Percentiles rank a stretch among this genome's conserved stretches.
Evolutionary conservation across 2,113 vertebrate species (phyloP).

Genomic region (Periophthalmodon schlosseri): DNA sequence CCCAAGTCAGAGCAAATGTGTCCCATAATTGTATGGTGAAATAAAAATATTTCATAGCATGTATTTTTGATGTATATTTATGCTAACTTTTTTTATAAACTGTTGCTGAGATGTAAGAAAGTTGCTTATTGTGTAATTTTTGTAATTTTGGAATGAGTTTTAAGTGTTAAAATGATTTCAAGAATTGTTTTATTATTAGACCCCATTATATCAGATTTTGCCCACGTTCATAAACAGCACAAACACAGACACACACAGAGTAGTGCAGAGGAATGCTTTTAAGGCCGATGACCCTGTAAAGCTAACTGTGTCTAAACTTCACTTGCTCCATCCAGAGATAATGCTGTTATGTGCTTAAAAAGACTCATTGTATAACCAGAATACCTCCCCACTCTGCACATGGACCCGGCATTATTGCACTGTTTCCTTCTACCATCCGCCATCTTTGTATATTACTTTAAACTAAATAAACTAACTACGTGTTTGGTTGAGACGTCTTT

Average conservation of each 20-base stretch:
- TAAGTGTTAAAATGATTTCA: too few relatives aligned
- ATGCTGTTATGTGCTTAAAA: conserved; percentile 34
- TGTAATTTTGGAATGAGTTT: too few relatives aligned
- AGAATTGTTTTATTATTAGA: neutral
- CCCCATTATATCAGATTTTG: neutral
- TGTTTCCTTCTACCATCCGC: conserved; percentile 8
- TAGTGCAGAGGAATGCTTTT: conserved; percentile 50
- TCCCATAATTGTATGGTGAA: neutral
- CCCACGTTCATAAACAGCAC: neutral
- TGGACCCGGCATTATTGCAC: conserved; percentile 6
- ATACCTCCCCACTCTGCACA: conserved; percentile 4
- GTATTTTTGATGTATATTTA: neutral
- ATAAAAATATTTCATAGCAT: neutral
- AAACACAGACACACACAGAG: conserved; percentile 37
- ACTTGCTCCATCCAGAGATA: conserved; percentile 57
- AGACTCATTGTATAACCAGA: conserved; percentile 33
- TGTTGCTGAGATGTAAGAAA: neutral
- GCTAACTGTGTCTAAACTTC: conserved; percentile 50
- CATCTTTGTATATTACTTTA: neutral
- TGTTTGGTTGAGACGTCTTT: neutral
- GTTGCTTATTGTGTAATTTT: neutral
- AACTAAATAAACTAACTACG: too few relatives aligned
- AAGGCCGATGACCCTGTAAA: conserved; percentile 51
- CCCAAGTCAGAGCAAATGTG: neutral
- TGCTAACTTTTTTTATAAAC: neutral